phyloP scores from a whole-genome alignment of 2,888 invertebrate species.

The Phaonia tiefii region DNA sequence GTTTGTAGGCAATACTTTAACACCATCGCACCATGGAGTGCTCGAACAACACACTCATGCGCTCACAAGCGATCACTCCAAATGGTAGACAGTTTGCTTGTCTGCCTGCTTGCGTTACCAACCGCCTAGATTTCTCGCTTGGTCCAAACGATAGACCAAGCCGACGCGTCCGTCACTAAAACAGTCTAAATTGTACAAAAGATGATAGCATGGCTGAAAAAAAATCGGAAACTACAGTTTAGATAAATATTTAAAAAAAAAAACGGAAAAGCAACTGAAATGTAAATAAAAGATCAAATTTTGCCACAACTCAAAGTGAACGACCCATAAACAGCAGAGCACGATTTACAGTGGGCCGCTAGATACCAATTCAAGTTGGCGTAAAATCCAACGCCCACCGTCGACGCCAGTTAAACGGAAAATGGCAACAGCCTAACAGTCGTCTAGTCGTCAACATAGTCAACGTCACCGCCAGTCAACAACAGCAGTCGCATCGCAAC shows the following conservation, averaged over 20 bases:
- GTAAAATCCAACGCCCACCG: conserved; percentile 58
- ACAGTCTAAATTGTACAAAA: neutral
- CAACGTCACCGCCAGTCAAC: conserved; percentile 1
- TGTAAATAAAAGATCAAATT: conserved; percentile 57
- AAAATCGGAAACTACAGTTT: conserved; percentile 14
- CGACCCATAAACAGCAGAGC: too few relatives aligned
- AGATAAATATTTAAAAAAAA: neutral
- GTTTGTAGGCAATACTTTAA: conserved; percentile 53
- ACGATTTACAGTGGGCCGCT: conserved; percentile 56
- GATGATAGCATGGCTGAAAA: conserved; percentile 7
- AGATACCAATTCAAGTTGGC: conserved; percentile 58
- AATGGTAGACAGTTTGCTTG: conserved; percentile 4
- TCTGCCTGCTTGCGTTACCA: neutral
- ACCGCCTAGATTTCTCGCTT: neutral
- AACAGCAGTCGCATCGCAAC: conserved; percentile 2
- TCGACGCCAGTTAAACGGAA: too few relatives aligned
- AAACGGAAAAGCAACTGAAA: conserved; percentile 61
- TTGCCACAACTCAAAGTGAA: conserved; percentile 13
- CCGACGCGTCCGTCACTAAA: conserved; percentile 1
- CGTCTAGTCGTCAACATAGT: neutral
- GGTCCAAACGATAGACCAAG: too few relatives aligned
- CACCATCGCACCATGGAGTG: neutral
- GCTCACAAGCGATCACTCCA: neutral
- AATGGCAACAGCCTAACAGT: conserved; percentile 5
- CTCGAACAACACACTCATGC: neutral